A percentile compares a stretch with the other conserved stretches of the same genome.
Evolutionary conservation across 1,140 invertebrate genomes (phyloP).

Genomic region (Drosophila lacteicornis): DNA sequence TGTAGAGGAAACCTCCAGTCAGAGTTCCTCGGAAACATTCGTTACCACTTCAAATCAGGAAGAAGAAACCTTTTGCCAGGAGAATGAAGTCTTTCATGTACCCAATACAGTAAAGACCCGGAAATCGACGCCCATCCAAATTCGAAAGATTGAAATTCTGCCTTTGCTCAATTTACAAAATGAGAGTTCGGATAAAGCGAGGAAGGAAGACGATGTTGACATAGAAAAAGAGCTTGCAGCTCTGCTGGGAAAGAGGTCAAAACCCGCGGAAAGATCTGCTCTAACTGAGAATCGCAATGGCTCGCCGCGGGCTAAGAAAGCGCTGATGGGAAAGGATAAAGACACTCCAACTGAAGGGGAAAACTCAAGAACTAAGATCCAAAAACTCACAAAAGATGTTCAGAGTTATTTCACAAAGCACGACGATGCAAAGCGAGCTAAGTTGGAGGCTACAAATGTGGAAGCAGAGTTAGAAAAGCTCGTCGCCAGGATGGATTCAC

Average conservation of each 20-base stretch:
- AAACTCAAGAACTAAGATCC: not conserved
- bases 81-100: not conserved
- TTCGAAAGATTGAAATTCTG: constrained; percentile 41
- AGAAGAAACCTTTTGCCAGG: not conserved
- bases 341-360: not conserved
- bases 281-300: not conserved
- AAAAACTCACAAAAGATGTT: not conserved
- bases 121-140: not conserved
- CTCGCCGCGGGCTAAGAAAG: not conserved
- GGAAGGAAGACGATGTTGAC: not conserved
- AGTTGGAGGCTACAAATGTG: not conserved
- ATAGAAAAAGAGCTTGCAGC: not conserved
- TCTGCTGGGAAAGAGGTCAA: not conserved
- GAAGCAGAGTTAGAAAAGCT: not conserved
- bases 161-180: constrained; percentile 5
- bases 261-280: not conserved
- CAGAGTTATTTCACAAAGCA: not conserved
- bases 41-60: not conserved
- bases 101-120: not conserved
- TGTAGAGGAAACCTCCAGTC: not conserved
- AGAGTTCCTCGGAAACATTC: not conserved
- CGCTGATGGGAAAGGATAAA: too few relatives aligned
- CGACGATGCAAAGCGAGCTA: not conserved
- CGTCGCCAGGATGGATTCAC: not conserved
- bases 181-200: not conserved